Percentiles rank a stretch among this genome's conserved stretches.
Evolutionary conservation across 1,140 invertebrate species (phyloP).

Genomic region (Callitettix versicolor): DNA sequence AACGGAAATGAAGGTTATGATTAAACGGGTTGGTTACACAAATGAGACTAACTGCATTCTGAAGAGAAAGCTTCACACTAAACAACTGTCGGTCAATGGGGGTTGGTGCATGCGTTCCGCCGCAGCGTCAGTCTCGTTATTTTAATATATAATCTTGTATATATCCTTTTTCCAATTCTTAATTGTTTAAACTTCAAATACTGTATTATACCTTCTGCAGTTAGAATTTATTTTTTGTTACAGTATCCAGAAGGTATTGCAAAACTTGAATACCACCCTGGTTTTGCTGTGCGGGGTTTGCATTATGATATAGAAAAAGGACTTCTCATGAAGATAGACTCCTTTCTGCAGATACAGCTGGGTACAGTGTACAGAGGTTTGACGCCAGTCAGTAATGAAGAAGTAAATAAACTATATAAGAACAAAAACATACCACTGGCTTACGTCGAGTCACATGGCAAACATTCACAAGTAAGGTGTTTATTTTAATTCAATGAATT

Average conservation of each 20-base stretch:
- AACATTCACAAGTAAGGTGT: constrained; percentile 20
- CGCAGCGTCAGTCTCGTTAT: no score
- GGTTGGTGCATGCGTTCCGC: no score
- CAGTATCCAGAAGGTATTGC: constrained; percentile 85
- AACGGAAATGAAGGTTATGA: no score
- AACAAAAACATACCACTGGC: constrained; percentile 74
- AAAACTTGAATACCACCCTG: constrained; percentile 71
- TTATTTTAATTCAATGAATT: not conserved
- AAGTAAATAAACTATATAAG: constrained; percentile 78
- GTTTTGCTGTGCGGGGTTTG: constrained; percentile 85
- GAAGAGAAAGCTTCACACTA: no score
- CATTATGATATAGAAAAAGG: constrained; percentile 96
- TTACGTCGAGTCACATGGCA: constrained; percentile 50
- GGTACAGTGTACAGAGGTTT: constrained; percentile 87
- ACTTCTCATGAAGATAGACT: constrained; percentile 88
- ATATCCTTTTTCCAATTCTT: no score
- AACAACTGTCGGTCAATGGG: no score
- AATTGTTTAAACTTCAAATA: no score
- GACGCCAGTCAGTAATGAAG: constrained; percentile 66
- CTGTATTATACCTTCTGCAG: no score
- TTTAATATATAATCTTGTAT: no score
- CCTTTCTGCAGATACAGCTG: constrained; percentile 91
- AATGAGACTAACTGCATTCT: no score
- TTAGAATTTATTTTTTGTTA: no score
- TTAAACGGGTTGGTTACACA: no score